A percentile compares a stretch with the other conserved stretches of the same genome.
Evolutionary conservation across 1,140 invertebrate genomes (phyloP).

Genomic region (Cepaea nemoralis): DNA sequence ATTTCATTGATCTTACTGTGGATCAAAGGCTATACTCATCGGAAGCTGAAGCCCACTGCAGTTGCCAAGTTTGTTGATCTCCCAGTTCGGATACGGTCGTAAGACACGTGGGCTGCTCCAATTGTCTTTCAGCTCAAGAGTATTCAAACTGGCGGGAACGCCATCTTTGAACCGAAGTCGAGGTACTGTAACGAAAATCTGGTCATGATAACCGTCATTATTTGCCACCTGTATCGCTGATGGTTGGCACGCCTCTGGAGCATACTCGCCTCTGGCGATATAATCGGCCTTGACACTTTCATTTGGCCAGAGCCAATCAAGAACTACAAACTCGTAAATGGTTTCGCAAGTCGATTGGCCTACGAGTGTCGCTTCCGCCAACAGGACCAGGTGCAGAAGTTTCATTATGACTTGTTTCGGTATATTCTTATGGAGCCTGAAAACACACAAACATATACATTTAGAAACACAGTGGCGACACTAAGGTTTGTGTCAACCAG

Average conservation of each 20-base stretch:
- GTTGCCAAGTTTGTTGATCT: slow-evolving; percentile 8
- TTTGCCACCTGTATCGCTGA: neutral
- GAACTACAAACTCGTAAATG: neutral
- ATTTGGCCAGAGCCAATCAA: slow-evolving; percentile 4
- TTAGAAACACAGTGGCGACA: too few relatives aligned
- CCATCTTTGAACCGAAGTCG: neutral
- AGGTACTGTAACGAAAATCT: slow-evolving; percentile 1
- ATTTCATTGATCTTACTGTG: neutral
- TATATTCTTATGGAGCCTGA: too few relatives aligned
- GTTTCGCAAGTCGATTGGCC: neutral
- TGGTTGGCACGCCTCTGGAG: neutral
- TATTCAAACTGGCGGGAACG: slow-evolving; percentile 3
- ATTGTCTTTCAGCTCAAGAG: neutral
- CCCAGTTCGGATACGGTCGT: neutral
- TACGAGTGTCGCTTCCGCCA: neutral
- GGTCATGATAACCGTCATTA: too few relatives aligned
- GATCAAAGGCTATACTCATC: slow-evolving; percentile 13
- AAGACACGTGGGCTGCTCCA: neutral
- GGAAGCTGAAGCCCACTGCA: slow-evolving; percentile 17
- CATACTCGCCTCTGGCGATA: neutral
- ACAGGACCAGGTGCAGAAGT: too few relatives aligned
- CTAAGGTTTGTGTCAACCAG: too few relatives aligned
- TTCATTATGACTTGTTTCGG: too few relatives aligned
- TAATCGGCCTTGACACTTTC: neutral
- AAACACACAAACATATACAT: too few relatives aligned